Conservation (phyloP, 2,888 invertebrate species). For the Cataglyphis livida region DNA sequence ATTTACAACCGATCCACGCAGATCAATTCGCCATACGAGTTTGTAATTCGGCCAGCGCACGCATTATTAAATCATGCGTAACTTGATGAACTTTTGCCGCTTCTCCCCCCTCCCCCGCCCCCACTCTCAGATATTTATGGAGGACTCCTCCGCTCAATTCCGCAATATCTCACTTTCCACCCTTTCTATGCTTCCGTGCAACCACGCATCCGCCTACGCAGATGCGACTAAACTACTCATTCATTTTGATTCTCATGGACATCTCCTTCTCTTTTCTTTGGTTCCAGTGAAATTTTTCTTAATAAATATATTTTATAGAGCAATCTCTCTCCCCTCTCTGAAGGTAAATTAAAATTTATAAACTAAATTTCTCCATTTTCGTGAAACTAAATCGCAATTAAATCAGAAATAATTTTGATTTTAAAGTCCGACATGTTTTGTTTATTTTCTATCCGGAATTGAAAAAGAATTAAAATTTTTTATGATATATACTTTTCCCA, state of each 20-base stretch:
- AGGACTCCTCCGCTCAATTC: neutral
- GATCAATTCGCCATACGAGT: neutral
- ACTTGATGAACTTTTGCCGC: conserved; percentile 24
- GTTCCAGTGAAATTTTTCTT: neutral
- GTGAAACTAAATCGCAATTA: neutral
- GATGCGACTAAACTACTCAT: neutral
- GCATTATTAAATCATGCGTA: neutral
- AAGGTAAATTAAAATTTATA: neutral
- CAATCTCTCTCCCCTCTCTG: neutral
- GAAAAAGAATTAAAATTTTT: neutral
- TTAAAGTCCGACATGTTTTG: neutral
- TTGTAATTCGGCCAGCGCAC: neutral
- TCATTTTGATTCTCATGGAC: conserved; percentile 2
- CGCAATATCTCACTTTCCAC: conserved; percentile 9
- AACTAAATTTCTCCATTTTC: neutral
- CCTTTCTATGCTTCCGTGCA: neutral
- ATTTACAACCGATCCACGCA: neutral
- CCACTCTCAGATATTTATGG: neutral
- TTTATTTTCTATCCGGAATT: neutral
- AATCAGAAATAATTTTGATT: neutral
- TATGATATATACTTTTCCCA: conserved; percentile 5
- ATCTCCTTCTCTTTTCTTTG: neutral
- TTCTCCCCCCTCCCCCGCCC: neutral
- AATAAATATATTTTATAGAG: neutral
- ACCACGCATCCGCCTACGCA: conserved; percentile 20